These are phyloP conservation scores for Nemopilema nomurai DNA, from an alignment of 30 jellyfish, hydroid and myxozoan species.

Conservation along the genomic window DNA sequence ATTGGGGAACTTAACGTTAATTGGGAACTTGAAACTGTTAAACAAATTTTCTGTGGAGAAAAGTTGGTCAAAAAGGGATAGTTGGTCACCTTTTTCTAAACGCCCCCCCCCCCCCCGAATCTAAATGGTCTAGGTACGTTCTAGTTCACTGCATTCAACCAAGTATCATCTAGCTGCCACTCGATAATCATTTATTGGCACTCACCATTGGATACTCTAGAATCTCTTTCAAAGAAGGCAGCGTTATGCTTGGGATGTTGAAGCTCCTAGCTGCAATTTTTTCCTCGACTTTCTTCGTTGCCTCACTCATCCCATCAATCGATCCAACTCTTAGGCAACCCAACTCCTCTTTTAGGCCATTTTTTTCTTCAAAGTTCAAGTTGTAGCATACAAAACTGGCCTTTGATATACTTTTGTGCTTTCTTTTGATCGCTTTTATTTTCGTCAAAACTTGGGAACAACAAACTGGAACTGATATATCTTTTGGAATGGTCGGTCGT, in stretches of 20 bases:
- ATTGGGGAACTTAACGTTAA: no score
- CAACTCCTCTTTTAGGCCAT: slow-evolving; percentile 20
- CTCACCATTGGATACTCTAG: slow-evolving; percentile 1
- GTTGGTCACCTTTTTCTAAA: no score
- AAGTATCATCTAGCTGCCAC: no score
- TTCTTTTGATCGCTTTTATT: slow-evolving; percentile 13
- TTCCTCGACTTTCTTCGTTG: neutral
- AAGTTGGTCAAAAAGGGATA: no score
- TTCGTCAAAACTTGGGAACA: slow-evolving; percentile 5
- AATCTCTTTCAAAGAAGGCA: slow-evolving; percentile 28
- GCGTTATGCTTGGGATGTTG: slow-evolving; percentile 32
- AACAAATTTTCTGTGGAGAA: no score
- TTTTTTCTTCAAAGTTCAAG: slow-evolving; percentile 27
- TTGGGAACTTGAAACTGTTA: no score
- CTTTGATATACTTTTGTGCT: slow-evolving; percentile 15
- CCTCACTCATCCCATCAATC: neutral
- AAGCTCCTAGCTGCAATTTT: neutral
- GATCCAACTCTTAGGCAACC: slow-evolving; percentile 44
- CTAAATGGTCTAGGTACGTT: no score
- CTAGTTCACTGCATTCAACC: no score
- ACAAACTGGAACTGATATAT: neutral
- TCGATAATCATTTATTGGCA: neutral
- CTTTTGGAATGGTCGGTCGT: neutral
- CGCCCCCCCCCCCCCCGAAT: no score
- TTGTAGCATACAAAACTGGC: slow-evolving; percentile 47